Percentiles rank a stretch among this genome's conserved stretches.
Conservation (phyloP, 2,888 invertebrate species). For the Catocala sponsa region DNA sequence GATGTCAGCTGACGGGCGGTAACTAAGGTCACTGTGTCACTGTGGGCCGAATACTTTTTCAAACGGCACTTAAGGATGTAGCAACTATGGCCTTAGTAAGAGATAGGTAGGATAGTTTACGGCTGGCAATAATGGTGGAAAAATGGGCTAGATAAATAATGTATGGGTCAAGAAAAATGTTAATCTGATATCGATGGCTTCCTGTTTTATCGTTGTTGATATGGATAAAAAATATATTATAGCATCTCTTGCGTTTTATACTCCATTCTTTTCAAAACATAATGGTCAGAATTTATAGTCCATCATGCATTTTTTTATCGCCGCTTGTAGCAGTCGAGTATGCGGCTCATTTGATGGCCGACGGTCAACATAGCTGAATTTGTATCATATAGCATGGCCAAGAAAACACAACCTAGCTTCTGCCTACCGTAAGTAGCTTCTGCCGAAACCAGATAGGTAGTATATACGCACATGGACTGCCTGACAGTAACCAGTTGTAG, state of each 20-base stretch:
- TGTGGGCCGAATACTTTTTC: conserved; percentile 45
- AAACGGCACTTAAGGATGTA: conserved; percentile 43
- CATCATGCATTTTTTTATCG: too few species aligned
- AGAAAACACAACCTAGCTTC: too few species aligned
- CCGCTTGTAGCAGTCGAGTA: background rate
- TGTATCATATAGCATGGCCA: too few species aligned
- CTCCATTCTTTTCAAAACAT: too few species aligned
- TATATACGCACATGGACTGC: too few species aligned
- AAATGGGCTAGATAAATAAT: background rate
- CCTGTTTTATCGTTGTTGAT: background rate
- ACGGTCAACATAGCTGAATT: too few species aligned
- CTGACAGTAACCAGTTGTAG: background rate
- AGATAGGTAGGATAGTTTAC: conserved; percentile 15
- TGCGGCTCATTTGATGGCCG: background rate
- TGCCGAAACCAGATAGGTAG: too few species aligned
- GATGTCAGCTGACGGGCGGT: conserved; percentile 79
- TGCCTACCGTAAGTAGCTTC: too few species aligned
- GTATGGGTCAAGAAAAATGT: background rate
- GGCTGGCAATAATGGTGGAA: background rate
- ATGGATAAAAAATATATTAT: too few species aligned
- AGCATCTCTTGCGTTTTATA: too few species aligned
- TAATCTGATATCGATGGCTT: too few species aligned
- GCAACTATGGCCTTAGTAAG: conserved; percentile 17
- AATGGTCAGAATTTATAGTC: too few species aligned
- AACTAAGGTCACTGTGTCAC: conserved; percentile 84